These are phyloP conservation scores for Drosophila ananassae DNA, from an alignment of 1,140 invertebrate genomes.

Conservation along the genomic window DNA sequence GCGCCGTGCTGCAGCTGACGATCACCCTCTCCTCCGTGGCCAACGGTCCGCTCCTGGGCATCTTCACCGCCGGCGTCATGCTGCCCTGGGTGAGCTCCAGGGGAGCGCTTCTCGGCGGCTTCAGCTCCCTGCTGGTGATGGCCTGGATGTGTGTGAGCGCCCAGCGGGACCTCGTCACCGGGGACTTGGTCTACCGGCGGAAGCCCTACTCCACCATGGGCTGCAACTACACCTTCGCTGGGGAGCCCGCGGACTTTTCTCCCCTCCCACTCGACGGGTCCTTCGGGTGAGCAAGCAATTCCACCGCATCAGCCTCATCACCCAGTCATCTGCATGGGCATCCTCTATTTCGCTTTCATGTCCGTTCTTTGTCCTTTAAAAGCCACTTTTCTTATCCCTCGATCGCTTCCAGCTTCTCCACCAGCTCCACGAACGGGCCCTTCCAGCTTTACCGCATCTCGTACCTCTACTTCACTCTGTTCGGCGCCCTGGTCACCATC, in stretches of 20 bases:
- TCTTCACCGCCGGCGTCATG: slow-evolving; percentile 92
- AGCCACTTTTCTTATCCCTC: neutral
- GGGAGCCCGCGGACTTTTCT: slow-evolving; percentile 55
- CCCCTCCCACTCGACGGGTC: slow-evolving; percentile 38
- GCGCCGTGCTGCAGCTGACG: slow-evolving; percentile 87
- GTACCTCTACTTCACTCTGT: slow-evolving; percentile 88
- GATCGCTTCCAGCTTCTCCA: slow-evolving; percentile 11
- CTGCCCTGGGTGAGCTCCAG: slow-evolving; percentile 90
- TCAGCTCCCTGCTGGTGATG: slow-evolving; percentile 89
- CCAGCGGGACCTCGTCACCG: slow-evolving; percentile 88
- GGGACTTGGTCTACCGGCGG: slow-evolving; percentile 86
- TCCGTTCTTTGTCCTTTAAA: too few species aligned
- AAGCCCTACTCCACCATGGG: slow-evolving; percentile 89
- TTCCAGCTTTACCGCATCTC: slow-evolving; percentile 85
- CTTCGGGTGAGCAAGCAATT: slow-evolving; percentile 36
- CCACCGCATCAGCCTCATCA: neutral
- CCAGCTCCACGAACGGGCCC: slow-evolving; percentile 11
- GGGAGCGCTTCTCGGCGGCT: slow-evolving; percentile 91
- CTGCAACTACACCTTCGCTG: slow-evolving; percentile 87
- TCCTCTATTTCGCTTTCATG: too few species aligned
- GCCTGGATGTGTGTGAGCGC: slow-evolving; percentile 93
- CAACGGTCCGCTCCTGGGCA: slow-evolving; percentile 90
- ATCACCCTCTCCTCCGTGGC: slow-evolving; percentile 88
- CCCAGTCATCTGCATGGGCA: too few species aligned
- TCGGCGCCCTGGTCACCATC: slow-evolving; percentile 88